Evolutionary conservation across 1,140 invertebrate genomes (phyloP).

Genomic region (Drosophila simulans): DNA sequence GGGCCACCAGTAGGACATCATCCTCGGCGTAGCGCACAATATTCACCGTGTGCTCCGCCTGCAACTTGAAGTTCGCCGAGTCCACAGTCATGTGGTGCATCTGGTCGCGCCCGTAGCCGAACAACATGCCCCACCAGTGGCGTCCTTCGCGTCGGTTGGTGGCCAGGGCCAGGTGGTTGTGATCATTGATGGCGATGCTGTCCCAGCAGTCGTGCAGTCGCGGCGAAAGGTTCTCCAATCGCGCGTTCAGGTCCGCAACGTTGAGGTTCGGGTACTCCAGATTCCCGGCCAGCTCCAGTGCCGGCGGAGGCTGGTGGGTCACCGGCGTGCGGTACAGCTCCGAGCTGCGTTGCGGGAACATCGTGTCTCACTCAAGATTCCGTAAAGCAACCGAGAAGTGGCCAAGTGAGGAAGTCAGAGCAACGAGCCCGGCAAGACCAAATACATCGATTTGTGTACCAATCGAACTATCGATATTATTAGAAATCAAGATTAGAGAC

Average conservation of each 20-base stretch:
- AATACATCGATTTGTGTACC: too few relatives aligned
- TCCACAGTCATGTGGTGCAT: conserved; percentile 51
- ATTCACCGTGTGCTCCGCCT: conserved; percentile 60
- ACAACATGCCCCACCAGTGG: conserved; percentile 66
- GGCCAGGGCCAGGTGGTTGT: conserved; percentile 55
- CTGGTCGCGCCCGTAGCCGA: conserved; percentile 37
- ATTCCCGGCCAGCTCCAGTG: conserved; percentile 57
- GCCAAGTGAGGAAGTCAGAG: neutral
- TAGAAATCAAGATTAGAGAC: too few relatives aligned
- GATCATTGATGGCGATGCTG: conserved; percentile 59
- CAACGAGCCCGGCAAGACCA: neutral
- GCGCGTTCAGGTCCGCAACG: conserved; percentile 59
- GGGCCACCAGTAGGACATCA: conserved; percentile 59
- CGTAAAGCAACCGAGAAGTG: neutral
- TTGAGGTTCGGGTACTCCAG: conserved; percentile 72
- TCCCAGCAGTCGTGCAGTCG: conserved; percentile 66
- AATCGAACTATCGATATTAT: too few relatives aligned
- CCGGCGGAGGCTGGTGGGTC: conserved; percentile 52
- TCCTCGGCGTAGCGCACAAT: conserved; percentile 58
- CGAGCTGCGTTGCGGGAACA: conserved; percentile 63
- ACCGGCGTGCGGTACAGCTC: conserved; percentile 44
- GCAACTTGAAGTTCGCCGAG: conserved; percentile 59
- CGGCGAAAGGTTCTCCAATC: conserved; percentile 62
- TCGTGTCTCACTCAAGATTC: neutral
- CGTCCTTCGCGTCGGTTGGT: conserved; percentile 64